Percentiles rank a stretch among this genome's conserved stretches.
Evolutionary conservation across 2,113 vertebrate species (phyloP).

Genomic region (Myiopsitta monachus): DNA sequence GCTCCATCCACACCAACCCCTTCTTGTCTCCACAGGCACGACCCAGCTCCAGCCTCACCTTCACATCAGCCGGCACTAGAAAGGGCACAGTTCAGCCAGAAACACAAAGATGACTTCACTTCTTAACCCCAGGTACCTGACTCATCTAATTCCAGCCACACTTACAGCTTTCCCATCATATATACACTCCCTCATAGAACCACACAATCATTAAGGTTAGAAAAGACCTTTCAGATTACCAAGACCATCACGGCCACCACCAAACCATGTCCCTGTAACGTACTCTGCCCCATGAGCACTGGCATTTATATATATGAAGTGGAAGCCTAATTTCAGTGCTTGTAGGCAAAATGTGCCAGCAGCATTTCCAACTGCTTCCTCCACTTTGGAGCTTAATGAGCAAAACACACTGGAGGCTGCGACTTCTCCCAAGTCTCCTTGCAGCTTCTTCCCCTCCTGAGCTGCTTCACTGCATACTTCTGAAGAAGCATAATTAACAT

Average conservation of each 20-base stretch:
- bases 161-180: not conserved
- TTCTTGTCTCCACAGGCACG: not conserved
- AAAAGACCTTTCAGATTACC: not conserved
- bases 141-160: not conserved
- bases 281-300: not conserved
- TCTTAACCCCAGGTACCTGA: not conserved
- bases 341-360: not conserved
- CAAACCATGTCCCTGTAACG: not conserved
- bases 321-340: not conserved
- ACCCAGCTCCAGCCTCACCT: not conserved
- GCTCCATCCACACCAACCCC: not conserved
- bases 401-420: not conserved
- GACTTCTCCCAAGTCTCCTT: not conserved
- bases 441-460: not conserved
- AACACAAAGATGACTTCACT: not conserved
- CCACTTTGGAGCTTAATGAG: slow-evolving; percentile 49
- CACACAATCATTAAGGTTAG: not conserved
- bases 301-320: not conserved
- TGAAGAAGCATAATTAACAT: not conserved
- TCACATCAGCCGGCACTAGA: not conserved
- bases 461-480: not conserved
- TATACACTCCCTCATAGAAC: rapidly evolving
- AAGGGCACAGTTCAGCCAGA: not conserved
- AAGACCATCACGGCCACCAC: not conserved
- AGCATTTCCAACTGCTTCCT: not conserved